A percentile compares a stretch with the other conserved stretches of the same genome.
phyloP scores from a whole-genome alignment of 2,888 invertebrate species.

The Itoplectis maculator region DNA sequence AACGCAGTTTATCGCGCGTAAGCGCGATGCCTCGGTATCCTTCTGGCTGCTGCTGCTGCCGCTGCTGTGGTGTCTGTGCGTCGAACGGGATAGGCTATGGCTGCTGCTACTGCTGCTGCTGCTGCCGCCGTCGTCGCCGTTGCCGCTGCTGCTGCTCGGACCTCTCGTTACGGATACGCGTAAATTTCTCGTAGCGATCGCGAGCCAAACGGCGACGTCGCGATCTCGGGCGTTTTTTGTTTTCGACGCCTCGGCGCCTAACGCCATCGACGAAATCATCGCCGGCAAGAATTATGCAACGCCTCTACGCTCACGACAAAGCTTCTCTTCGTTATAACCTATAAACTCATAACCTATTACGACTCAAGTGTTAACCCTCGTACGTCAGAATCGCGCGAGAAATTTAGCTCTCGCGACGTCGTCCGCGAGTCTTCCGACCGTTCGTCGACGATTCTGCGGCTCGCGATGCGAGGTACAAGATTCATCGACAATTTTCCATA shows the following conservation, averaged over 20 bases:
- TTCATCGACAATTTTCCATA: not conserved
- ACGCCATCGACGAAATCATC: slow-evolving; percentile 42
- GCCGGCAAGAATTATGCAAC: slow-evolving; percentile 72
- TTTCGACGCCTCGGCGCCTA: not conserved
- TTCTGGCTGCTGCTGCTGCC: slow-evolving; percentile 25
- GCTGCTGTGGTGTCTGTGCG: slow-evolving; percentile 36
- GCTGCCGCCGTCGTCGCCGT: slow-evolving; percentile 40
- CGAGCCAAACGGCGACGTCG: not conserved
- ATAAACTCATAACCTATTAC: slow-evolving; percentile 79
- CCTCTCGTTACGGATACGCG: slow-evolving; percentile 57
- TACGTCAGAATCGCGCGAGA: slow-evolving; percentile 74
- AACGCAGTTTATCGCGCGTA: not conserved
- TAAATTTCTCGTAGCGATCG: not conserved
- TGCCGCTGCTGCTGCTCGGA: slow-evolving; percentile 64
- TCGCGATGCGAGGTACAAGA: not conserved
- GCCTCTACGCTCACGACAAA: slow-evolving; percentile 40
- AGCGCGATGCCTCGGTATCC: not conserved
- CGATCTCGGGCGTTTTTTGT: not conserved
- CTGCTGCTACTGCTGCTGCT: slow-evolving; percentile 53
- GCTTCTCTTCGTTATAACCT: slow-evolving; percentile 75
- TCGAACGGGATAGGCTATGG: slow-evolving; percentile 63
- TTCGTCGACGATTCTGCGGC: not conserved
- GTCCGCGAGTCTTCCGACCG: not conserved
- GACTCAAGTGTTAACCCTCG: slow-evolving; percentile 77
- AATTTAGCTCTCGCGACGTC: not conserved